Base-by-base conservation (phyloP, 2,113 vertebrate species). In the Aegotheles bennettii region DNA sequence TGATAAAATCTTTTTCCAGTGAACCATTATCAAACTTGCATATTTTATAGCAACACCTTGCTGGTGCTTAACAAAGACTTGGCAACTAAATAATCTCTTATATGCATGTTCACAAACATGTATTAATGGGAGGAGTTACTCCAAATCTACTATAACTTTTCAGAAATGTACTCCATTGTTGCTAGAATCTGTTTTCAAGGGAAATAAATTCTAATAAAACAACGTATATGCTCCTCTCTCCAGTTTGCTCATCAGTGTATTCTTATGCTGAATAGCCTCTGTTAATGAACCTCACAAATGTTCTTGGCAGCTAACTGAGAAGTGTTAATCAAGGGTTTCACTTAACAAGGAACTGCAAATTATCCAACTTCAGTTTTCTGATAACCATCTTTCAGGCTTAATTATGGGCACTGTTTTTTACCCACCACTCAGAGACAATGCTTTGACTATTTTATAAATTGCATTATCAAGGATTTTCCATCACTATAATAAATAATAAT, bases 261-360 rank as follows among this genome's bases (percentile, higher is more conserved):
- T 94, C 26, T 80, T 54, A 60, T 4, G 57, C 65, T 90, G 79
- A 95, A 68, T 65, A 54, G 50, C 17, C 16, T 90, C 21, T 57
- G 61, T 82, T 84, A 93, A 88, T 84, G 68, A 94, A 89, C 56
- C 48, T 84, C 53, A 59, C 56, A 83, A 90, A 79, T 50, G 64
- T 82, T 91, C 93, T 88, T 93, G 78, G 57, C 61, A 89, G 69
- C 70, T 87, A 90, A 87, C 80, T 81, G 59, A 25, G 47, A 92
- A 91, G 88, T 28, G 38, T 93, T 95, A 97, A 96, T 95, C 71
- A 95, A 93, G 61, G 57, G 50, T 86, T 94, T 95, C 68, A 88
- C 45, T 95, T 96, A 85, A 94, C n/a, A 93, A 75, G 64, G 54
- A 78, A 35, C 47, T 67, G 35, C 69, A 93, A 95, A 96, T 96